Percentiles rank a stretch among this genome's conserved stretches.
Evolutionary conservation across 2,797 vertebrate genomes (phyloP).

Genomic region (Sandelia bainsii): DNA sequence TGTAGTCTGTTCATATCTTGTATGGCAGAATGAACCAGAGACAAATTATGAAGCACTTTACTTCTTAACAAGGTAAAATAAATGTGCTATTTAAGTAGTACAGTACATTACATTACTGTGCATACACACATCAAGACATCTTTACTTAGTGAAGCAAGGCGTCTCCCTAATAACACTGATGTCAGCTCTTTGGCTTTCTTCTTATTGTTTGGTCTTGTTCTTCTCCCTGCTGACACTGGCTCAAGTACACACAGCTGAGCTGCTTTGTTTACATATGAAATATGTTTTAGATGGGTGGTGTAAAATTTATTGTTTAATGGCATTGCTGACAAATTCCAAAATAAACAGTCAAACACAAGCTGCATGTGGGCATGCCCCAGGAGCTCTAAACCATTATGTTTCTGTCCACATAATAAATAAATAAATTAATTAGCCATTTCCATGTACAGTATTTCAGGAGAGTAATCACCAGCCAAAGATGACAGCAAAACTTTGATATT

Average conservation of each 20-base stretch:
- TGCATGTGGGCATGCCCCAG: background rate
- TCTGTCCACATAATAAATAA: too few relatives aligned
- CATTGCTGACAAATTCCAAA: constrained; percentile 1
- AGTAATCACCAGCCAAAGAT: too few relatives aligned
- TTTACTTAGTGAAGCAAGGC: background rate
- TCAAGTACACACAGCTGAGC: constrained; percentile 7
- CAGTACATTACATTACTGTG: too few relatives aligned
- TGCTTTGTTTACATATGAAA: constrained; percentile 4
- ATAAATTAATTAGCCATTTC: too few relatives aligned
- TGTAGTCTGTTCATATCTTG: background rate
- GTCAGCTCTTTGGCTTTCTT: constrained; percentile 15
- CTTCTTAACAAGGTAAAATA: too few relatives aligned
- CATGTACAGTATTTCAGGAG: too few relatives aligned
- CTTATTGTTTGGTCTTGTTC: background rate
- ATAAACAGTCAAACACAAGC: constrained; percentile 3
- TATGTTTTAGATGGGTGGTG: constrained; percentile 11
- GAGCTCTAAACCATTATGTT: too few relatives aligned
- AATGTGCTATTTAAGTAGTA: too few relatives aligned
- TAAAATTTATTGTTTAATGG: background rate
- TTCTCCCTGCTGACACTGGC: background rate
- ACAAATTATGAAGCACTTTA: too few relatives aligned
- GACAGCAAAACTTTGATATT: too few relatives aligned
- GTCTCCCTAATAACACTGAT: constrained; percentile 1
- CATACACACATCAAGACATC: background rate
- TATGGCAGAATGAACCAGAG: too few relatives aligned